Conservation (phyloP, 2,113 vertebrate species). For the Epinephelus moara region DNA sequence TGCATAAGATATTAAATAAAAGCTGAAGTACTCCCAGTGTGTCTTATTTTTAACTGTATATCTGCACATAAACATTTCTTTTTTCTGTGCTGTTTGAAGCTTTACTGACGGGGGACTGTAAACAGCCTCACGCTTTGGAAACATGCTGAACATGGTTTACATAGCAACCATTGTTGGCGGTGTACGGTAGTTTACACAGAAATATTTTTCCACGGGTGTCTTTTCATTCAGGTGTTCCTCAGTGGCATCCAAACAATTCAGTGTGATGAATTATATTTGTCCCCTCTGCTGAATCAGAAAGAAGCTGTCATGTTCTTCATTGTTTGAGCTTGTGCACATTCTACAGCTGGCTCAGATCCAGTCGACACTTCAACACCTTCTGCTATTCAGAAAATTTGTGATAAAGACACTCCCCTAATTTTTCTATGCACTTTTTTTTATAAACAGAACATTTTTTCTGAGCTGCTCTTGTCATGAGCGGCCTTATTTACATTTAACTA, state of each 20-base stretch:
- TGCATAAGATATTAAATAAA: not conserved
- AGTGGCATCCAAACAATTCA: slow-evolving; percentile 45
- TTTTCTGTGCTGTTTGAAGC: not conserved
- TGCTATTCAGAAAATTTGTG: not conserved
- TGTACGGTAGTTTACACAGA: slow-evolving; percentile 20
- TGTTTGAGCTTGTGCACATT: slow-evolving; percentile 8
- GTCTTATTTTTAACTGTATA: not conserved
- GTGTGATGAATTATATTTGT: slow-evolving; percentile 28
- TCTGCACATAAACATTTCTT: not conserved
- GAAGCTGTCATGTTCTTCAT: slow-evolving; percentile 2
- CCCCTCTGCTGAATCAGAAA: not conserved
- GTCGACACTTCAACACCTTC: slow-evolving; percentile 18
- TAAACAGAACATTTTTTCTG: not conserved
- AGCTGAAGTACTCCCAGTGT: not conserved
- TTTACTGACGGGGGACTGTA: not conserved
- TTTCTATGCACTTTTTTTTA: not conserved
- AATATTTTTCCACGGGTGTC: slow-evolving; percentile 28
- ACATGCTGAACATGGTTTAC: slow-evolving; percentile 24
- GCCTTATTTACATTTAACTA: not conserved
- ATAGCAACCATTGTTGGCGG: slow-evolving; percentile 12
- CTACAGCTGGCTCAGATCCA: slow-evolving; percentile 7
- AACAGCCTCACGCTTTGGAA: slow-evolving; percentile 5
- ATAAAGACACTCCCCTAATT: not conserved
- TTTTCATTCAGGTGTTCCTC: slow-evolving; percentile 27
- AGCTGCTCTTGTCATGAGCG: not conserved